Evolutionary conservation across 2,797 vertebrate species (phyloP).

Genomic region (Anguilla megastoma): DNA sequence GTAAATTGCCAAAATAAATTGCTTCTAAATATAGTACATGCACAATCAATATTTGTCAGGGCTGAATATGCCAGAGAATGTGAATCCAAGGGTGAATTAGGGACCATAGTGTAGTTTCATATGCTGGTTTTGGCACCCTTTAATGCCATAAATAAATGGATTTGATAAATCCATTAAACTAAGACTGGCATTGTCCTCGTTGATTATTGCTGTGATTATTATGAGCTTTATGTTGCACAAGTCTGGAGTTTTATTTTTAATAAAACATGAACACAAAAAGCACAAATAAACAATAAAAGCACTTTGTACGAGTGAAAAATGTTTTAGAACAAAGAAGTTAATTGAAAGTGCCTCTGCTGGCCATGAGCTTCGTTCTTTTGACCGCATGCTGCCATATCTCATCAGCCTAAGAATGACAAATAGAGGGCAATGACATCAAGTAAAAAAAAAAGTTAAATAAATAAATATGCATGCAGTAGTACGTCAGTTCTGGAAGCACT

Average conservation of each 20-base stretch:
- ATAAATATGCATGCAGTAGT: slow-evolving; percentile 2
- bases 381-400: slow-evolving; percentile 40
- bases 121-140: not conserved
- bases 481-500: not conserved
- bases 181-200: not conserved
- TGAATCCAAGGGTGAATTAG: not conserved
- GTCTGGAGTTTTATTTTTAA: not conserved
- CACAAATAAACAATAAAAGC: not conserved
- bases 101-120: not conserved
- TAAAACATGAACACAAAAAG: not conserved
- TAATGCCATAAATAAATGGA: not conserved
- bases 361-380: slow-evolving; percentile 29
- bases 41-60: not conserved
- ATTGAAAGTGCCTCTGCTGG: slow-evolving; percentile 29
- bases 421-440: slow-evolving; percentile 43
- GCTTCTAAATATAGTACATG: not conserved
- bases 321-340: not conserved
- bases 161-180: not conserved
- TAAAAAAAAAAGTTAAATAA: not conserved
- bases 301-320: not conserved
- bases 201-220: not conserved
- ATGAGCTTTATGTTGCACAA: not conserved
- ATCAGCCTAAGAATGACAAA: slow-evolving; percentile 54
- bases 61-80: not conserved
- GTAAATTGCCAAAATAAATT: not conserved